Evolutionary conservation across 2,113 vertebrate species (phyloP).

Genomic region (Paedocypris sp.): DNA sequence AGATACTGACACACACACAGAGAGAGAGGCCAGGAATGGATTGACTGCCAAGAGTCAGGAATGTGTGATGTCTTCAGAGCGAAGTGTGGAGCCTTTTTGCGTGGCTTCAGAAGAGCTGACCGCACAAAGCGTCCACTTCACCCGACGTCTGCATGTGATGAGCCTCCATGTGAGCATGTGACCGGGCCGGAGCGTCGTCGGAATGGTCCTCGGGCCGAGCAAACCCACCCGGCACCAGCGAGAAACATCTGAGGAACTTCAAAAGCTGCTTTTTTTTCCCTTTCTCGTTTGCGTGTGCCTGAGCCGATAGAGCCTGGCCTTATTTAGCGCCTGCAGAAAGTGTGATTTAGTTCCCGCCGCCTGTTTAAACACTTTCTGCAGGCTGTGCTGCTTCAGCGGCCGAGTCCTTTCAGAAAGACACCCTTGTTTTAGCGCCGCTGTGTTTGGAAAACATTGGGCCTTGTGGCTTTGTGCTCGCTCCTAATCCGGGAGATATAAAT

Average conservation of each 20-base stretch:
- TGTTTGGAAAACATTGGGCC: conserved; percentile 30
- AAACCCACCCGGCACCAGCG: neutral
- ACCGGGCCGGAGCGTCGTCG: neutral
- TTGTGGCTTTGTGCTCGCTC: conserved; percentile 23
- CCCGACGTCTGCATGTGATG: neutral
- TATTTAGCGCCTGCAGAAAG: conserved; percentile 1
- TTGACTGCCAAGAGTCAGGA: conserved; percentile 72
- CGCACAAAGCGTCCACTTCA: conserved; percentile 24
- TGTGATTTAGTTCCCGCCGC: neutral
- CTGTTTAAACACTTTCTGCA: neutral
- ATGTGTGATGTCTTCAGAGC: conserved; percentile 74
- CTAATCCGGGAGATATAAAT: conserved; percentile 36
- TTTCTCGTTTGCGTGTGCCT: too few species aligned
- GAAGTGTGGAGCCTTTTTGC: conserved; percentile 51
- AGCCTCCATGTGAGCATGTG: conserved; percentile 9
- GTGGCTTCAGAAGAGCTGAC: conserved; percentile 48
- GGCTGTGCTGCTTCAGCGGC: neutral
- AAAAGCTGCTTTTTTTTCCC: too few species aligned
- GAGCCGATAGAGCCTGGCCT: neutral
- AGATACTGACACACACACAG: conserved; percentile 24
- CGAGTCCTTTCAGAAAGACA: conserved; percentile 7
- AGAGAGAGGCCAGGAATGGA: conserved; percentile 45
- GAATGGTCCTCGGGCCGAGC: neutral
- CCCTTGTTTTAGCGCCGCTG: conserved; percentile 28
- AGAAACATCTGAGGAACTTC: conserved; percentile 22